Conservation (phyloP, 2,797 vertebrate species). For the Phalanger gymnotis region DNA sequence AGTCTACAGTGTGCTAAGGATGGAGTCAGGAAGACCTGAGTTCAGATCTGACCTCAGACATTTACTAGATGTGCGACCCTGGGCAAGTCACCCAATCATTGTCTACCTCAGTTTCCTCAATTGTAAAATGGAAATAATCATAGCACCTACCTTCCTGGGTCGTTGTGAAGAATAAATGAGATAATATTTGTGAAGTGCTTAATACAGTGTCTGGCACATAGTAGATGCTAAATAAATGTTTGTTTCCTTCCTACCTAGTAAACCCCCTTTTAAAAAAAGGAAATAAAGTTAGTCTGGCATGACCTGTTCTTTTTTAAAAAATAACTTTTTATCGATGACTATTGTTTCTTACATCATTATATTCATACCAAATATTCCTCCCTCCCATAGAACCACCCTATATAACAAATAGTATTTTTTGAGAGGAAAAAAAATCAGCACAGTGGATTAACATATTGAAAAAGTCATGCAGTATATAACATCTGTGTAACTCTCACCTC, state of each 20-base stretch:
- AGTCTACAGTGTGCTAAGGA: not conserved
- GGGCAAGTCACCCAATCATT: not conserved
- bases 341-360: not conserved
- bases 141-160: not conserved
- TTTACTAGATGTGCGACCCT: not conserved
- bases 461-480: not conserved
- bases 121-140: not conserved
- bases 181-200: not conserved
- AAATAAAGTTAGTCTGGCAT: not conserved
- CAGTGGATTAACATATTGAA: not conserved
- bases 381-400: not conserved
- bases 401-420: not conserved
- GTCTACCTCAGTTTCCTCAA: not conserved
- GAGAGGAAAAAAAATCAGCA: not conserved
- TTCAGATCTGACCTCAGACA: not conserved
- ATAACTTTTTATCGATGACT: not conserved
- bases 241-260: not conserved
- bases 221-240: not conserved
- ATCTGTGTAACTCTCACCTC: not conserved
- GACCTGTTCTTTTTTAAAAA: not conserved
- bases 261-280: not conserved
- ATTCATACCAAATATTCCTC: not conserved
- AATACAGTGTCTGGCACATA: not conserved
- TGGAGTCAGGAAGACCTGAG: not conserved
- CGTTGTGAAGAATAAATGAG: not conserved